Conservation (phyloP, 2,888 invertebrate genomes). For the Thereva unica region DNA sequence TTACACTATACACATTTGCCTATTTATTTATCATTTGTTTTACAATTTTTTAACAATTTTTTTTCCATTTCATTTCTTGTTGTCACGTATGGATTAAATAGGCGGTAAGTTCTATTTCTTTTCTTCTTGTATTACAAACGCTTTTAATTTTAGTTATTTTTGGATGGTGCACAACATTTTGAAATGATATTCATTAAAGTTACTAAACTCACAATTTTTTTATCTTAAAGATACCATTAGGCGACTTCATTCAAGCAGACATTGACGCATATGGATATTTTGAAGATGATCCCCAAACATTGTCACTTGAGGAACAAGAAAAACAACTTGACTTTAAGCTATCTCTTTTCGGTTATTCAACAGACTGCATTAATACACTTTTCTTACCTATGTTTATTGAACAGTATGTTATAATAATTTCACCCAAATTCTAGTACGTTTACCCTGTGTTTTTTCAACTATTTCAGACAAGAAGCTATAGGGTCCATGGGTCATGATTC, state of each 20-base stretch:
- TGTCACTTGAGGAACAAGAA: slow-evolving; percentile 53
- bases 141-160: no score
- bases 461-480: slow-evolving; percentile 87
- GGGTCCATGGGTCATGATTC: slow-evolving; percentile 99
- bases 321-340: slow-evolving; percentile 81
- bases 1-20: no score
- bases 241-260: slow-evolving; percentile 73
- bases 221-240: slow-evolving; percentile 65
- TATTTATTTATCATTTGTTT: no score
- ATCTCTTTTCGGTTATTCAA: slow-evolving; percentile 89
- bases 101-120: no score
- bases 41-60: no score
- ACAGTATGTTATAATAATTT: slow-evolving; percentile 66
- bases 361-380: slow-evolving; percentile 92
- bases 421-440: background rate
- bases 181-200: no score
- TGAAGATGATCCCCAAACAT: slow-evolving; percentile 45
- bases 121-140: no score
- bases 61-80: no score
- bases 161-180: no score
- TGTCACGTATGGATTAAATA: no score
- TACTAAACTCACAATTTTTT: no score
- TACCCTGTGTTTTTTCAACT: background rate
- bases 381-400: slow-evolving; percentile 95
- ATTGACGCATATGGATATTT: slow-evolving; percentile 46